phyloP scores from a whole-genome alignment of 2,888 invertebrate species.

The Epirrhoe alternata region DNA sequence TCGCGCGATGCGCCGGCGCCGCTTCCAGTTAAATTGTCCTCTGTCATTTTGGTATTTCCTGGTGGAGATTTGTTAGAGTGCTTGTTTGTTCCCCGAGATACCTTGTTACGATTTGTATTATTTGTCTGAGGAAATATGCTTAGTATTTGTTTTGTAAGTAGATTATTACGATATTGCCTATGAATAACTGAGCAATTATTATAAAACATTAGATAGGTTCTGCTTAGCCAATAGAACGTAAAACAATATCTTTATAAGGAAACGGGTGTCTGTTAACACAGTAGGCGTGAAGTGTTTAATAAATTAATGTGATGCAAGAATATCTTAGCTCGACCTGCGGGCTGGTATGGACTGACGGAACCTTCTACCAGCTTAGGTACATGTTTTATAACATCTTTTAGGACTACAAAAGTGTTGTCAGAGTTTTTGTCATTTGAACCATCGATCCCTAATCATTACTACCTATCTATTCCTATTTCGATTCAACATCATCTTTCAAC shows the following conservation, averaged over 20 bases:
- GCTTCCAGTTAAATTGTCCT: slow-evolving; percentile 53
- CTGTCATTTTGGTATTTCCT: slow-evolving; percentile 59
- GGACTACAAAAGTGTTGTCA: too few species aligned
- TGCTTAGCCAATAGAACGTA: slow-evolving; percentile 18
- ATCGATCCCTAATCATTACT: too few species aligned
- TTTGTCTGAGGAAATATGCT: background rate
- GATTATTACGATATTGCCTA: slow-evolving; percentile 14
- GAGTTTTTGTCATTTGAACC: too few species aligned
- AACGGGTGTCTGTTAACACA: slow-evolving; percentile 26
- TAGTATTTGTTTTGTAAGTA: slow-evolving; percentile 11
- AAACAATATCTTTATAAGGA: slow-evolving; percentile 27
- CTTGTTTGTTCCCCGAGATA: slow-evolving; percentile 44
- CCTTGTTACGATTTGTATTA: slow-evolving; percentile 18
- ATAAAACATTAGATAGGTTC: slow-evolving; percentile 18
- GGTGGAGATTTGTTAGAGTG: slow-evolving; percentile 53
- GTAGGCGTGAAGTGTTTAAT: slow-evolving; percentile 28
- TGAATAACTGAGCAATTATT: slow-evolving; percentile 28
- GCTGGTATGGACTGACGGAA: background rate
- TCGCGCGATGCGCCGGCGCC: slow-evolving; percentile 49
- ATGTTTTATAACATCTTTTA: background rate
- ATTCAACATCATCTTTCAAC: too few species aligned
- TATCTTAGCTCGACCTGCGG: slow-evolving; percentile 16
- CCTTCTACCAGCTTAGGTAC: background rate
- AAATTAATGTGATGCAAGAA: slow-evolving; percentile 30
- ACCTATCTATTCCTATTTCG: too few species aligned